Evolutionary conservation across 2,888 invertebrate species (phyloP).

Genomic region (Drosophila atroscutellata): DNA sequence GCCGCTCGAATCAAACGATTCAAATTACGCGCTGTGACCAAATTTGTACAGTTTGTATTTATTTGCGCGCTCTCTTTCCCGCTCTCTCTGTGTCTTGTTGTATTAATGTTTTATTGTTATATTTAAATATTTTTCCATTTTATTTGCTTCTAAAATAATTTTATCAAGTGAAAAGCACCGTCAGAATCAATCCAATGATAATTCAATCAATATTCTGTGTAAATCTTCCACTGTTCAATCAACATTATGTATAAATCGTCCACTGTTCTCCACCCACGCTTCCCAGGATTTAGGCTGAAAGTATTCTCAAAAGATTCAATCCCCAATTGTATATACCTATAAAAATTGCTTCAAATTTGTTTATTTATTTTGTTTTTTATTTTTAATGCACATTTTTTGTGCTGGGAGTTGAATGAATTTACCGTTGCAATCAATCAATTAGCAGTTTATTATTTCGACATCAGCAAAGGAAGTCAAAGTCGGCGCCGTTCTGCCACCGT

Average conservation of each 20-base stretch:
- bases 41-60: slow-evolving; percentile 18
- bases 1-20: slow-evolving; percentile 1
- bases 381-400: background rate
- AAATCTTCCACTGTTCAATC: background rate
- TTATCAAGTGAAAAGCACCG: background rate
- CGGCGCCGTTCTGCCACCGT: slow-evolving; percentile 1
- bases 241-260: background rate
- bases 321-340: background rate
- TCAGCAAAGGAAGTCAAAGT: slow-evolving; percentile 4
- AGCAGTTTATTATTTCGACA: slow-evolving; percentile 33
- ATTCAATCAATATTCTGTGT: background rate
- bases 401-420: slow-evolving; percentile 6
- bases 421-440: slow-evolving; percentile 28
- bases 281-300: background rate
- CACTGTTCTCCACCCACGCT: background rate
- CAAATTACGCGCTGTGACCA: slow-evolving; percentile 1
- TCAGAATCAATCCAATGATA: background rate
- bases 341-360: background rate
- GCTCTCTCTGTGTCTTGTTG: background rate
- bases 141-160: background rate
- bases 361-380: background rate
- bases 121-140: background rate
- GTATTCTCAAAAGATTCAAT: background rate
- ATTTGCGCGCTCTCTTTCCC: background rate
- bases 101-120: background rate